These are phyloP conservation scores for Macropis europaea DNA, from an alignment of 2,888 invertebrate genomes.

Conservation along the genomic window DNA sequence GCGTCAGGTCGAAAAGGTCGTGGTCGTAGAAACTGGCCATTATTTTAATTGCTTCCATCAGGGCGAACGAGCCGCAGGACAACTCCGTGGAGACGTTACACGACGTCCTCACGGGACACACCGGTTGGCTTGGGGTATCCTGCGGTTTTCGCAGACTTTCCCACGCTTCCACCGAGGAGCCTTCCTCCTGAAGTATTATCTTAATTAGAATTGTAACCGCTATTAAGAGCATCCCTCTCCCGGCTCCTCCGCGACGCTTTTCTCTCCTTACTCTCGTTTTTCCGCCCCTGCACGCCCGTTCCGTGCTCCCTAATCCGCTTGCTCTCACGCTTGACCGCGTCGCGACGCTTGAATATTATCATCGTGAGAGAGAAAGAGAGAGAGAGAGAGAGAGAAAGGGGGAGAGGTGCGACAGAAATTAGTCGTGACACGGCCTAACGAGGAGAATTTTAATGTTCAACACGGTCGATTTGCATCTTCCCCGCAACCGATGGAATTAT, in stretches of 20 bases:
- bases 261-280: background rate
- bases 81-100: conserved; percentile 65
- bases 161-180: conserved; percentile 12
- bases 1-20: conserved; percentile 32
- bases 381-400: too few relatives aligned
- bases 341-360: conserved; percentile 24
- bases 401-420: conserved; percentile 6
- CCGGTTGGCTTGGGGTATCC: conserved; percentile 3
- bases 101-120: conserved; percentile 16
- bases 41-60: conserved; percentile 75
- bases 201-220: conserved; percentile 65
- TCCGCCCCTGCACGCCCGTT: too few relatives aligned
- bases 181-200: conserved; percentile 56
- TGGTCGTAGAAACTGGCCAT: conserved; percentile 56
- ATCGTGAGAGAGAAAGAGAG: background rate
- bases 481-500: conserved; percentile 16
- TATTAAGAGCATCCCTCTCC: conserved; percentile 14
- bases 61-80: conserved; percentile 60
- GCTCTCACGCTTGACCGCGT: background rate
- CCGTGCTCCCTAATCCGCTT: background rate
- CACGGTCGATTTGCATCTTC: conserved; percentile 28
- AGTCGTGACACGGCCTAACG: conserved; percentile 4
- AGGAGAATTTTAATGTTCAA: conserved; percentile 27
- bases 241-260: background rate
- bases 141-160: conserved; percentile 32